These are phyloP conservation scores for Xestoiulus laeticollis DNA, from an alignment of 2,888 invertebrate species.

Conservation along the genomic window DNA sequence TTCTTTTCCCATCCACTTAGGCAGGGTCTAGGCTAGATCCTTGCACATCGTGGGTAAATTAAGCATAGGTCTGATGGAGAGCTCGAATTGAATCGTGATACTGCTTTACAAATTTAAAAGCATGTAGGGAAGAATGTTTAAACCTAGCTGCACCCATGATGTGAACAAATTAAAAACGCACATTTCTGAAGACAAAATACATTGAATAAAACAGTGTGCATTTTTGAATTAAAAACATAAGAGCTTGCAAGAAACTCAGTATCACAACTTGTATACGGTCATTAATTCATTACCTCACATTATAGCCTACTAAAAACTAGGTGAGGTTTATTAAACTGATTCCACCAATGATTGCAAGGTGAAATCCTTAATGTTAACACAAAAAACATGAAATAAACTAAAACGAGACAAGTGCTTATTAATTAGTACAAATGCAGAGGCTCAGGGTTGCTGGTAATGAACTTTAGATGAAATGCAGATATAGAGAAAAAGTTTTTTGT, in stretches of 20 bases:
- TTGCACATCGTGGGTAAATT: background rate
- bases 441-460: slow-evolving; percentile 14
- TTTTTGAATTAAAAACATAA: background rate
- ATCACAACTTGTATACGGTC: background rate
- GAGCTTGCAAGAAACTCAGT: background rate
- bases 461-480: background rate
- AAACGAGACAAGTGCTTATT: background rate
- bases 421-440: background rate
- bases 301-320: slow-evolving; percentile 18
- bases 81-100: background rate
- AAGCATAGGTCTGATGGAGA: background rate
- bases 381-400: background rate
- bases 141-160: too few species aligned
- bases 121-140: too few species aligned
- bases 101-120: background rate
- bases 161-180: background rate
- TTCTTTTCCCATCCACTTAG: background rate
- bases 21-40: slow-evolving; percentile 2
- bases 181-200: background rate
- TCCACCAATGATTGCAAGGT: background rate
- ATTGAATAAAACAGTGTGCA: background rate
- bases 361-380: background rate
- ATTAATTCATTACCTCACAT: slow-evolving; percentile 22
- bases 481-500: too few species aligned
- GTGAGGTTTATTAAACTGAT: slow-evolving; percentile 2